Evolutionary conservation across 2,888 invertebrate species (phyloP).

Genomic region (Craniophora ligustri): DNA sequence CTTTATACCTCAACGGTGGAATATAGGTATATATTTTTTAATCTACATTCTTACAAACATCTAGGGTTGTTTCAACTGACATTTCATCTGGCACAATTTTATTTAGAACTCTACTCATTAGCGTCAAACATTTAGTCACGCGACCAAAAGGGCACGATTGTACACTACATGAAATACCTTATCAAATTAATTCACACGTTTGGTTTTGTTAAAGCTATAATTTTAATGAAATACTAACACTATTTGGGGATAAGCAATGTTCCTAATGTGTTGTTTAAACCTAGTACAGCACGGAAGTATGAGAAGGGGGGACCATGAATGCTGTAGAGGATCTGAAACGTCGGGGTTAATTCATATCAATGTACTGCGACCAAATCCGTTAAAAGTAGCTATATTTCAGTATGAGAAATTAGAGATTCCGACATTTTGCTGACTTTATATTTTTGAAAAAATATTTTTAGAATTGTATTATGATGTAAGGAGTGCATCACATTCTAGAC

Average conservation of each 20-base stretch:
- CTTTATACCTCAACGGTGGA: too few species aligned
- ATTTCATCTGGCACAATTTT: conserved; percentile 33
- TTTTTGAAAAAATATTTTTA: too few species aligned
- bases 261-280: background rate
- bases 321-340: too few species aligned
- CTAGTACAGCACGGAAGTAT: background rate
- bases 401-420: too few species aligned
- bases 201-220: conserved; percentile 6
- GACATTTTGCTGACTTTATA: too few species aligned
- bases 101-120: conserved; percentile 29
- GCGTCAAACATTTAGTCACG: conserved; percentile 26
- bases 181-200: conserved; percentile 43
- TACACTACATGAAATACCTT: conserved; percentile 42
- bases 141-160: conserved; percentile 30
- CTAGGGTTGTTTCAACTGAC: conserved; percentile 24
- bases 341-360: too few species aligned
- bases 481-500: too few species aligned
- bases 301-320: too few species aligned
- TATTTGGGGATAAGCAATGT: background rate
- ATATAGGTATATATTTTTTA: too few species aligned
- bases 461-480: too few species aligned
- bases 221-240: conserved; percentile 4
- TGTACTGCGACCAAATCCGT: too few species aligned
- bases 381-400: too few species aligned
- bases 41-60: conserved; percentile 16